These are phyloP conservation scores for Xenotilapia flavipinnis DNA, from an alignment of 2,113 vertebrate genomes.

Conservation along the genomic window DNA sequence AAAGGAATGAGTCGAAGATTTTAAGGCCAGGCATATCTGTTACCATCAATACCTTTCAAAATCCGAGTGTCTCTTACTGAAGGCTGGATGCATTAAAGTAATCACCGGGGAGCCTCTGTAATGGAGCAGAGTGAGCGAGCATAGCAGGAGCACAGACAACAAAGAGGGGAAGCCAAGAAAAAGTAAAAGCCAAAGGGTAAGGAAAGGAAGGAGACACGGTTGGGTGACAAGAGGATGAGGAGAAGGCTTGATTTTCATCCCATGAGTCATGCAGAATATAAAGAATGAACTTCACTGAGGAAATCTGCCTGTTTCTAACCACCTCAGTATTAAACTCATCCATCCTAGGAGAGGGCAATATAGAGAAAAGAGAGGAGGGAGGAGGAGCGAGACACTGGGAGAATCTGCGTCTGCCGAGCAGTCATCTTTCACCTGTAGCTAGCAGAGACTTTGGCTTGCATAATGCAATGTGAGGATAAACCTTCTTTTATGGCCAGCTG, in stretches of 20 bases:
- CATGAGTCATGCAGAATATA: neutral
- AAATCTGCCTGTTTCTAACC: conserved; percentile 26
- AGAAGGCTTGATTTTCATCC: conserved; percentile 3
- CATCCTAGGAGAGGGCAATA: conserved; percentile 34
- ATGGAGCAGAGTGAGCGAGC: neutral
- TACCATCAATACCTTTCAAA: neutral
- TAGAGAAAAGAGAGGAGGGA: neutral
- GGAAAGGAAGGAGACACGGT: neutral
- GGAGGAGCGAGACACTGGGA: neutral
- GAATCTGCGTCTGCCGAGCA: conserved; percentile 16
- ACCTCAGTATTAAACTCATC: conserved; percentile 65
- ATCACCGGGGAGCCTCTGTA: neutral
- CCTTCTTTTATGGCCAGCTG: conserved; percentile 53
- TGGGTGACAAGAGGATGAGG: neutral
- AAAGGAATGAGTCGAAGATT: neutral
- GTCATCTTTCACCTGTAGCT: conserved; percentile 61
- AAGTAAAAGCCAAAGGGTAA: neutral
- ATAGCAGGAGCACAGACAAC: neutral
- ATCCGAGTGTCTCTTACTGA: neutral
- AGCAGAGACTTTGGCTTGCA: conserved; percentile 39
- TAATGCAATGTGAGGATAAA: conserved; percentile 55
- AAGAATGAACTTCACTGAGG: conserved; percentile 13
- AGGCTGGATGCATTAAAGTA: neutral
- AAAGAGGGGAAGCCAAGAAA: neutral
- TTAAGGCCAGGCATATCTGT: neutral